Evolutionary conservation across 2,797 vertebrate species (phyloP).

Genomic region (Catostomus latipinnis): DNA sequence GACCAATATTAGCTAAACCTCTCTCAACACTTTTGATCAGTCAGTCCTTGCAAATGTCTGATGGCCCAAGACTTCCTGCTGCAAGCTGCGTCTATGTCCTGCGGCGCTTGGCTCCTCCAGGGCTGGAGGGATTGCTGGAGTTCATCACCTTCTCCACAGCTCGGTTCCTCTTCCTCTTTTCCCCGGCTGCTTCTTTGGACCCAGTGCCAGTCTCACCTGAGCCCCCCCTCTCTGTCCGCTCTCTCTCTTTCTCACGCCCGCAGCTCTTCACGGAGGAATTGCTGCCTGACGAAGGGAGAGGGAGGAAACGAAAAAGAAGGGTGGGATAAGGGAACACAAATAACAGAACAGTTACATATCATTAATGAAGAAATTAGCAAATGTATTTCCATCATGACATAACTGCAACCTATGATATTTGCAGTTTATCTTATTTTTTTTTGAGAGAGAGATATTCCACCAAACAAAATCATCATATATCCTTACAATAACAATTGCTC

Average conservation of each 20-base stretch:
- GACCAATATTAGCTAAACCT: constrained; percentile 36
- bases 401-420: no score
- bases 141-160: constrained; percentile 85
- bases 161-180: constrained; percentile 87
- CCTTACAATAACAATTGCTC: no score
- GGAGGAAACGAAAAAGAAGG: neutral
- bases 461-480: no score
- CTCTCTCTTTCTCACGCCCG: constrained; percentile 80
- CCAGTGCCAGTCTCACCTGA: constrained; percentile 78
- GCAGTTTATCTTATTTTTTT: no score
- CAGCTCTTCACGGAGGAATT: constrained; percentile 79
- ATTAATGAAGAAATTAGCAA: neutral
- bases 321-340: constrained; percentile 26
- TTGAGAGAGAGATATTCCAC: no score
- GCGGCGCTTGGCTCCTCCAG: constrained; percentile 84
- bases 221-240: constrained; percentile 82
- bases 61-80: constrained; percentile 7
- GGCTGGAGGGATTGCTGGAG: constrained; percentile 86
- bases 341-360: constrained; percentile 4
- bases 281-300: constrained; percentile 61
- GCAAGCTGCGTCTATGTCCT: constrained; percentile 71
- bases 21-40: constrained; percentile 27
- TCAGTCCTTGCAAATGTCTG: constrained; percentile 32
- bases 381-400: no score
- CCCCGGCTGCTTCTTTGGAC: constrained; percentile 80